Evolutionary conservation across 2,113 vertebrate genomes (phyloP).

Genomic region (Cathartes aura): DNA sequence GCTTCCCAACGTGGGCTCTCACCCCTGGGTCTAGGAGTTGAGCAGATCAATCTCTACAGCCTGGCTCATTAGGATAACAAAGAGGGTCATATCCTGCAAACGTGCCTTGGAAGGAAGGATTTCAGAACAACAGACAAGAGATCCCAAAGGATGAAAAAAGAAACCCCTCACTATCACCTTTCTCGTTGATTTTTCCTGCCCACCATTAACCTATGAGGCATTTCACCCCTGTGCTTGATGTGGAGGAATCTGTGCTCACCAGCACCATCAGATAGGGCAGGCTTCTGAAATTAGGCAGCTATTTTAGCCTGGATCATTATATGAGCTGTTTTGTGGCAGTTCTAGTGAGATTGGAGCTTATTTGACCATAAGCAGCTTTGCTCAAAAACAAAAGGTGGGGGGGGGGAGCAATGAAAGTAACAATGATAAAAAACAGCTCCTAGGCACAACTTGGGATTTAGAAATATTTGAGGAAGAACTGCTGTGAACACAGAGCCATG

Average conservation of each 20-base stretch:
- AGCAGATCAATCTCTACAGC: background rate
- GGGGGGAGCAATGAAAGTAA: background rate
- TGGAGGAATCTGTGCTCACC: background rate
- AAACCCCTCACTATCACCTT: background rate
- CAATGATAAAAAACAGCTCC: background rate
- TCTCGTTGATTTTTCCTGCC: background rate
- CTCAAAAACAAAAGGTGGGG: background rate
- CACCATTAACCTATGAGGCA: background rate
- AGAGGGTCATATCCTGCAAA: slow-evolving; percentile 20
- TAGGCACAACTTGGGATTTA: background rate
- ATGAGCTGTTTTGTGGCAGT: slow-evolving; percentile 21
- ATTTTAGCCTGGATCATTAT: background rate
- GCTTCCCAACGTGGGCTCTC: slow-evolving; percentile 37
- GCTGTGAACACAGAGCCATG: background rate
- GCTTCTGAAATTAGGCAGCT: background rate
- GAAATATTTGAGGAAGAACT: background rate
- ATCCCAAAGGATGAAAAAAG: background rate
- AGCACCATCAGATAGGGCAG: background rate
- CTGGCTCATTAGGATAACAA: slow-evolving; percentile 16
- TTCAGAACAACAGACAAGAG: background rate
- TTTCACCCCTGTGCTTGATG: background rate
- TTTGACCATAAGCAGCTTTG: background rate
- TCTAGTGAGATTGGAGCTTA: background rate
- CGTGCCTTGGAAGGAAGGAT: background rate
- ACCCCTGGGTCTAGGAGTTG: background rate